Evolutionary conservation across 2,797 vertebrate species (phyloP).

Genomic region (Sarcoramphus papa): DNA sequence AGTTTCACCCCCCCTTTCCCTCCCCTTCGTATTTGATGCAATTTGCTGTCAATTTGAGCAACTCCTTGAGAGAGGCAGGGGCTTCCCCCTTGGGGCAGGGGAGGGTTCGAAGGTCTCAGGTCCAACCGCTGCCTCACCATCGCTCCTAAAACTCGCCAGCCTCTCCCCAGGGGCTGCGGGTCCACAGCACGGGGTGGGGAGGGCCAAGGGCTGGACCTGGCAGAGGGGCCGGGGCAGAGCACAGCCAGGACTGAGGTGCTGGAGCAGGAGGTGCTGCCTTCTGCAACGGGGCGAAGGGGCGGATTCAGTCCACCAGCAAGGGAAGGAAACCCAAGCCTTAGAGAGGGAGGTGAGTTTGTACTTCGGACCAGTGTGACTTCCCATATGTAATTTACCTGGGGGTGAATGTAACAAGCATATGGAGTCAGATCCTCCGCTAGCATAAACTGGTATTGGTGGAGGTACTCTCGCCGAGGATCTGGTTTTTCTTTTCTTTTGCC

Average conservation of each 20-base stretch:
- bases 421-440: neutral
- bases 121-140: neutral
- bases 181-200: neutral
- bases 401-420: neutral
- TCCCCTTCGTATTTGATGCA: neutral
- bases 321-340: neutral
- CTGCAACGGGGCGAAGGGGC: neutral
- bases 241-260: neutral
- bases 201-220: neutral
- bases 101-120: accelerated
- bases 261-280: neutral
- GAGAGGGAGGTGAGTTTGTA: neutral
- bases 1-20: neutral
- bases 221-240: neutral
- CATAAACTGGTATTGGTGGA: neutral
- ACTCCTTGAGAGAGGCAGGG: neutral
- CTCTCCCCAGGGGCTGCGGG: neutral
- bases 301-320: neutral
- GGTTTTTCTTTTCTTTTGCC: constrained; percentile 32
- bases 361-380: neutral
- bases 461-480: neutral
- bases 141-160: accelerated
- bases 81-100: neutral
- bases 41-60: neutral
- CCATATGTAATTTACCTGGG: neutral